Conservation (phyloP, 1,140 invertebrate genomes). For the Spodoptera frugiperda region DNA sequence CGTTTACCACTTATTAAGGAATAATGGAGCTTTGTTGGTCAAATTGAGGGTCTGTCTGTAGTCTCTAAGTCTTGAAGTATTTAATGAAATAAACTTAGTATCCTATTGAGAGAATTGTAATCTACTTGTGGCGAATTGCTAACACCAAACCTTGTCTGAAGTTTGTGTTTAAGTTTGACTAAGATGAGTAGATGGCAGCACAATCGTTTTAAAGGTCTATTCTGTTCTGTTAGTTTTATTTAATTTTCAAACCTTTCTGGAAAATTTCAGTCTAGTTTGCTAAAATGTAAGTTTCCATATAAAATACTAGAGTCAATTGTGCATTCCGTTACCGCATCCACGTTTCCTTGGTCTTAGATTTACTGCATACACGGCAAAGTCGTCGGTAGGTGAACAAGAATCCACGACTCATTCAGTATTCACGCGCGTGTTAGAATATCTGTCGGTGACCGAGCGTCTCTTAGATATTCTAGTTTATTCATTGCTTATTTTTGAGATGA, state of each 20-base stretch:
- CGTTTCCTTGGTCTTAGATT: neutral
- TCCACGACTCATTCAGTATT: constrained; percentile 23
- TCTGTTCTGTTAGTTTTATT: too few species aligned
- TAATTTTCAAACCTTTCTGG: too few species aligned
- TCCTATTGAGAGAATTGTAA: neutral
- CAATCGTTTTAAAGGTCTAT: too few species aligned
- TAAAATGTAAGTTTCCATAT: too few species aligned
- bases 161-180: too few species aligned
- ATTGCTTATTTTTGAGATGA: neutral
- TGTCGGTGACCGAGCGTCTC: constrained; percentile 17
- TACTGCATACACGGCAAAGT: constrained; percentile 24
- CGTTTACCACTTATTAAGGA: constrained; percentile 15
- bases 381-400: constrained; percentile 7
- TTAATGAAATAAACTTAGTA: neutral
- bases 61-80: neutral
- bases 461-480: constrained; percentile 24
- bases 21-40: constrained; percentile 16
- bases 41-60: neutral
- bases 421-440: constrained; percentile 13
- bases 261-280: too few species aligned
- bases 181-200: too few species aligned
- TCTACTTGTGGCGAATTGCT: neutral
- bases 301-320: too few species aligned
- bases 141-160: too few species aligned
- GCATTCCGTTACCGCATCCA: constrained; percentile 7